Evolutionary conservation across 2,797 vertebrate species (phyloP), one percentile per base, ranked within the genome.

Genomic region (Cottoperca gobio): DNA sequence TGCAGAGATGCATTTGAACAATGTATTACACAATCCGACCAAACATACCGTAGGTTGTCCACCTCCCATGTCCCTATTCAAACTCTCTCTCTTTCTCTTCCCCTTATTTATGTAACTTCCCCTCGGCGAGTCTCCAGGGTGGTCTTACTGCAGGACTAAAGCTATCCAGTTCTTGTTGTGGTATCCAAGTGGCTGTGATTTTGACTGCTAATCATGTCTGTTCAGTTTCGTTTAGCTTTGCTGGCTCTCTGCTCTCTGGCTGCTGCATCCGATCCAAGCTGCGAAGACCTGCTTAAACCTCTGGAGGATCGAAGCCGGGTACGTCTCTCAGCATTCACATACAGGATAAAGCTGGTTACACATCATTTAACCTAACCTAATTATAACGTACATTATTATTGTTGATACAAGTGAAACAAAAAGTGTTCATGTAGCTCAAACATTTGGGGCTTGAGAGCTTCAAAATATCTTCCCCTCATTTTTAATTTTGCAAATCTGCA

Each of bases 221-320:
- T 60, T 64, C 53, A 49, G 2, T 64, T 86, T 8, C 78, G 70
- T 59, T 53, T 83, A 10, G 76, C 55, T 58, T 21, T 88, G 33
- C 60, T 90, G 65, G 73, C 76, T 73, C 73, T 91, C 49, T 81
- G n/a, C 28, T 81, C 72, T 14, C 79, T 89, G 73, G 73, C 76
- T 3, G 61, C 73, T 21, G 69, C 82, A 0, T 70, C 87, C 39
- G 81, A 89, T 54, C 70, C 61, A 8, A 65, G 14, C 45, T 89
- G 83, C 4, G 62, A 70, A 5, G 84, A 89, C 26, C 70, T 88
- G 55, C 0, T 74, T 1, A 79, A 84, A 76, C 71, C 81, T 54
- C 17, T 79, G 68, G 52, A 76, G 14, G 61, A 90, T 45, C 45
- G 0, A 42, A 79, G 12, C n/a, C 6, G 12, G 85, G 89, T 90